Base-by-base conservation (phyloP, 2,888 invertebrate genomes). In the Tortricodes alternella region DNA sequence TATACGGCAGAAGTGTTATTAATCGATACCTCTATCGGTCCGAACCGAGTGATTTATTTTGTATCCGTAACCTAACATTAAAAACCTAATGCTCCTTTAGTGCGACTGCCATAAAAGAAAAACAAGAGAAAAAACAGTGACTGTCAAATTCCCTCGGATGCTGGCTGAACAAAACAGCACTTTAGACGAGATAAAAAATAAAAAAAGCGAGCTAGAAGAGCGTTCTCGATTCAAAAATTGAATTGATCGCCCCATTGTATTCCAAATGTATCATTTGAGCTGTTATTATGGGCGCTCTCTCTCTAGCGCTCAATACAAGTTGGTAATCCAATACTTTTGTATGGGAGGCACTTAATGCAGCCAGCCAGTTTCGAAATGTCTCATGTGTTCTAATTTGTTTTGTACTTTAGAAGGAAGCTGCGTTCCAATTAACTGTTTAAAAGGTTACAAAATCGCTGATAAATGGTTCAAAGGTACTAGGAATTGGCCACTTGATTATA, bases 241-340 rank as follows among this genome's bases (percentile, higher is more conserved):
- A 89, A 90, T 90, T 89, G 90, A 90, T 90, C 90, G 89, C 80
- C 81, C 90, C 89, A 90, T 90, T 90, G 90, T 90, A 89, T 90
- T 89, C 89, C 80, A 87, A 90, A 90, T 89, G 90, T 90, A 90
- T 90, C 90, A 90, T 90, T 90, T 89, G 90, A 89, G 83, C 89
- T 86, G 89, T 89, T 90, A 90, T 90, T 90, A 89, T 89, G 80
- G 81, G 76, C 80, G 82, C 85, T 85, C 86, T 70, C n/a, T n/a
- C 73, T 88, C 86, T 88, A 83, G 77, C 78, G 80, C 81, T 84
- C 81, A 80, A 86, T 85, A 80, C 84, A 80, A 81, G 74, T 82
- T 82, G 79, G 90, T 90, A 90, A 90, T 89, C 89, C 89, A 89
- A 90, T 90, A 89, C 90, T 85, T 88, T 89, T 90, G 87, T 89